phyloP scores from a whole-genome alignment of 2,797 vertebrate genomes.

The Xiphophorus birchmanni region DNA sequence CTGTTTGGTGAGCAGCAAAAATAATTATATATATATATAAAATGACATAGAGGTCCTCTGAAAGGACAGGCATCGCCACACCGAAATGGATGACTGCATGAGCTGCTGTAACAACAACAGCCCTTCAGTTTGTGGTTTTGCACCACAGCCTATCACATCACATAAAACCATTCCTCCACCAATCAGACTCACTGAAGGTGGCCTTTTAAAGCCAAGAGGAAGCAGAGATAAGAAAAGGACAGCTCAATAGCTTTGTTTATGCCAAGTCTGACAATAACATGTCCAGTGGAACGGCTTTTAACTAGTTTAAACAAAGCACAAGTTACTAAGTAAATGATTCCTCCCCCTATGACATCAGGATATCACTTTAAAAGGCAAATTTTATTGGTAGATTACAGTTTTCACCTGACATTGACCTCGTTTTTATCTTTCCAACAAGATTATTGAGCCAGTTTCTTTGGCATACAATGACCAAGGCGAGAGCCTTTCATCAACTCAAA shows the following conservation, averaged over 20 bases:
- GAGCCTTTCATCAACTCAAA: background rate
- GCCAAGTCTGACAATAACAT: slow-evolving; percentile 64
- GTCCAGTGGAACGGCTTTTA: slow-evolving; percentile 26
- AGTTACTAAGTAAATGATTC: slow-evolving; percentile 50
- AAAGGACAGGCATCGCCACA: slow-evolving; percentile 40
- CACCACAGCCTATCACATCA: slow-evolving; percentile 65
- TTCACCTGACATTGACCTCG: background rate
- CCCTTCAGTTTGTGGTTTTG: slow-evolving; percentile 67
- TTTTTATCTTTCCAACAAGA: background rate
- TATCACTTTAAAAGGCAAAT: background rate
- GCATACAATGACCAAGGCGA: background rate
- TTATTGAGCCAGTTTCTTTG: background rate
- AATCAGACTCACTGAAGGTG: slow-evolving; percentile 63
- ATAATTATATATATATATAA: background rate
- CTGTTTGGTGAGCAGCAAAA: slow-evolving; percentile 24
- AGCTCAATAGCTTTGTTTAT: slow-evolving; percentile 73
- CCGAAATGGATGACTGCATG: slow-evolving; percentile 48
- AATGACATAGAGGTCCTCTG: slow-evolving; percentile 20
- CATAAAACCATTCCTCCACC: slow-evolving; percentile 66
- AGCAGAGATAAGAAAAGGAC: slow-evolving; percentile 65
- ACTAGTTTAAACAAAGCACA: slow-evolving; percentile 44
- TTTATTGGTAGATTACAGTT: slow-evolving; percentile 2
- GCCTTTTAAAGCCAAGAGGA: slow-evolving; percentile 62
- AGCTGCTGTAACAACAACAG: slow-evolving; percentile 71
- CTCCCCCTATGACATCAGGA: slow-evolving; percentile 17